Evolutionary conservation across 2,797 vertebrate species (phyloP).

Genomic region (Hydrolagus colliei): DNA sequence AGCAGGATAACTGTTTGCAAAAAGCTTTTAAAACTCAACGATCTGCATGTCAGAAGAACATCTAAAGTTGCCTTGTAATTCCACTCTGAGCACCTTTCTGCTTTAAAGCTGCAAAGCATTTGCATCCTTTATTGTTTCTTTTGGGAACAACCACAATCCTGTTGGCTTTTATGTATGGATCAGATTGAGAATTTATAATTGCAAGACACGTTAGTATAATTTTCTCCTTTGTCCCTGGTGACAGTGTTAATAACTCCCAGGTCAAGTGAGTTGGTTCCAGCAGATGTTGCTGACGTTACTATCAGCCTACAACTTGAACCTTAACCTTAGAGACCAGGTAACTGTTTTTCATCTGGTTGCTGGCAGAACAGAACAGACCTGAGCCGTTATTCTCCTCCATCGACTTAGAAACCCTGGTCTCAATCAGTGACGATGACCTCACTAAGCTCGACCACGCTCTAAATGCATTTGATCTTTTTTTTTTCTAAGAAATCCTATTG

Average conservation of each 20-base stretch:
- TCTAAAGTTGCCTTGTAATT: not conserved
- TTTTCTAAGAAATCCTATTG: too few species aligned
- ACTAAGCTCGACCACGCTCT: too few species aligned
- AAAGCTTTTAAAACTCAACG: slow-evolving; percentile 38
- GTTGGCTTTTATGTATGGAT: not conserved
- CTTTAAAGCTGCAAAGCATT: not conserved
- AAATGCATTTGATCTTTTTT: too few species aligned
- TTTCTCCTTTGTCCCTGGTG: not conserved
- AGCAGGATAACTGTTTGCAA: slow-evolving; percentile 52
- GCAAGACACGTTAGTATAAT: not conserved
- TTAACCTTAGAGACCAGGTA: not conserved
- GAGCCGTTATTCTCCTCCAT: not conserved
- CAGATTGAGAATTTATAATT: not conserved
- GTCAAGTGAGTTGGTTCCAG: not conserved
- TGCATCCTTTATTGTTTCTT: not conserved
- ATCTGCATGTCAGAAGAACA: slow-evolving; percentile 35
- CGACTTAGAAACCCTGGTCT: too few species aligned
- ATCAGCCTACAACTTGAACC: not conserved
- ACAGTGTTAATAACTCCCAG: not conserved
- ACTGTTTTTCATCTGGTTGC: not conserved
- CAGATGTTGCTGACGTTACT: not conserved
- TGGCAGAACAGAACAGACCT: not conserved
- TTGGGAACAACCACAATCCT: not conserved
- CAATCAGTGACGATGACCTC: too few species aligned
- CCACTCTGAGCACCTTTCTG: not conserved